Evolutionary conservation across 2,888 invertebrate species (phyloP), one percentile per base, ranked within the genome.

Genomic region (Seira musarum): DNA sequence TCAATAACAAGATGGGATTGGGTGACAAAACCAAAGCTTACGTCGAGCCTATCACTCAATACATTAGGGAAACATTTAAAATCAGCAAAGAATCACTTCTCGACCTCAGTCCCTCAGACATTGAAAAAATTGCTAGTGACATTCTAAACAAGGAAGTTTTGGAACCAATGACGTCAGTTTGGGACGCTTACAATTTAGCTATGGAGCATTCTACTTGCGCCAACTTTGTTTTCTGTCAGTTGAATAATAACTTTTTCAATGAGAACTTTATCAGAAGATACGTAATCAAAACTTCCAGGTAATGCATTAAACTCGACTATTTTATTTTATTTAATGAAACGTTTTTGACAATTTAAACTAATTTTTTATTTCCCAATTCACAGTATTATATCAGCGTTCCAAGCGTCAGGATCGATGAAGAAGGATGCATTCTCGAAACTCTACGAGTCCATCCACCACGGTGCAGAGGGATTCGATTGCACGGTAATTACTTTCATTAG

Each of bases 311-410:
- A n/a, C 15, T 25, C 30, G n/a, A 25, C n/a, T 61, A 68, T 49
- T 19, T 68, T 46, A 30, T 30, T 5, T 30, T 8, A 2, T 30
- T 30, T 8, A 30, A 30, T 2, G 30, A 30, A 30, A 8, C 30
- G 30, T 30, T 10, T 1, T n/a, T 2, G 25, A 3, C 24, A 25
- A 8, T 19, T 3, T 46, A 25, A 40, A 22, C 17, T 35, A 61
- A 60, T 71, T 35, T 24, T 5, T 57, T 66, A 17, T 70, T 76
- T 46, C n/a, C 19, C 21, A 49, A 46, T 19, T 69, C 60, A 17
- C 25, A 83, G 84, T 80, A 84, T 86, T 72, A 82, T 85, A 35
- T 84, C 85, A 3, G 86, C 86, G 1, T 86, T 86, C 83, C 86
- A 86, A 73, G 83, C 83, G 17, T 83, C 84, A 0, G 81, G 81